A percentile compares a stretch with the other conserved stretches of the same genome.
Conservation (phyloP, 1,140 invertebrate species). For the Saccostrea glomerata region DNA sequence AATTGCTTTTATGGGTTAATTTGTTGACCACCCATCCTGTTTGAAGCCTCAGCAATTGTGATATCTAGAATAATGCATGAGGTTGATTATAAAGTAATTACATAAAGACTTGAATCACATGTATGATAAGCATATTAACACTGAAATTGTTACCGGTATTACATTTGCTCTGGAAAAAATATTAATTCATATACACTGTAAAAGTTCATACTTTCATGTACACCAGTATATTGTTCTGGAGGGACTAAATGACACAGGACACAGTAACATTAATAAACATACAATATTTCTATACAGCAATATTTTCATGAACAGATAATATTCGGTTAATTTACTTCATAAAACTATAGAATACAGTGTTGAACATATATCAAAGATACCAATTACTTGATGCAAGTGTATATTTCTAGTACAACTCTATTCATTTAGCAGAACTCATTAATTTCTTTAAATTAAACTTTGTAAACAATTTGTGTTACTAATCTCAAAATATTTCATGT, state of each 20-base stretch:
- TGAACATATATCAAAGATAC: not conserved
- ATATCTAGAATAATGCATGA: not conserved
- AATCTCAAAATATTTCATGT: not conserved
- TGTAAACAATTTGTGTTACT: not conserved
- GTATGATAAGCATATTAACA: no score
- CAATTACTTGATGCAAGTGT: constrained; percentile 15
- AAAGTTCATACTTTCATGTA: not conserved
- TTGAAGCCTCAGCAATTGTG: not conserved
- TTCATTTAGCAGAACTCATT: not conserved
- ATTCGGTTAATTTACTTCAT: not conserved
- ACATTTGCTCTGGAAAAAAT: not conserved
- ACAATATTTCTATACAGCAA: constrained; percentile 8
- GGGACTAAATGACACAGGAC: not conserved
- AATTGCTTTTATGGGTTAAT: not conserved
- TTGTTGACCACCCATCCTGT: no score
- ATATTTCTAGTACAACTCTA: constrained; percentile 8
- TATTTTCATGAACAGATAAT: not conserved
- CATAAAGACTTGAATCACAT: constrained; percentile 6
- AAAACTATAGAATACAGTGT: no score
- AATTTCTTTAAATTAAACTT: not conserved
- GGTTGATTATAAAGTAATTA: not conserved
- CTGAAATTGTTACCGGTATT: no score
- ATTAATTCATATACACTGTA: constrained; percentile 11
- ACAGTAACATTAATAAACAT: not conserved
- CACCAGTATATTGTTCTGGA: not conserved